Conservation (phyloP, 2,113 vertebrate species). For the Phrynosoma platyrhinos region DNA sequence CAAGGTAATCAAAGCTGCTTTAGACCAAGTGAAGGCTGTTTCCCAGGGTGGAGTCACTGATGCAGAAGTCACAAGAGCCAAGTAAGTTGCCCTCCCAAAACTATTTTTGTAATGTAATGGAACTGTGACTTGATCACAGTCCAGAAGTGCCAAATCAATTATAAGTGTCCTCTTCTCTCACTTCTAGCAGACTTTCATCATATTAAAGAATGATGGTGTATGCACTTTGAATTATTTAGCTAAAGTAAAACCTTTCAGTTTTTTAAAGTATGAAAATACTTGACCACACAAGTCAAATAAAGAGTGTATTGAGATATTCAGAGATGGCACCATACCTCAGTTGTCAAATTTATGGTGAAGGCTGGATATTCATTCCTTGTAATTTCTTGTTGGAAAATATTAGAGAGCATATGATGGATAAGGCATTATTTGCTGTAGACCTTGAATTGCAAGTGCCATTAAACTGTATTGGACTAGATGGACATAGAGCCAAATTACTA, state of each 20-base stretch:
- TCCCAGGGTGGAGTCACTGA: conserved; percentile 86
- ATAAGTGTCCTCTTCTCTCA: neutral
- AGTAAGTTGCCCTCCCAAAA: conserved; percentile 80
- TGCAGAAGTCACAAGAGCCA: conserved; percentile 87
- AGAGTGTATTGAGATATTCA: neutral
- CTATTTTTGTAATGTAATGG: neutral
- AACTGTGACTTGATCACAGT: neutral
- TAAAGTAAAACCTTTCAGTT: neutral
- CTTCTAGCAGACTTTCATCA: neutral
- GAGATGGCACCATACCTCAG: neutral
- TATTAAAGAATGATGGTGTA: neutral
- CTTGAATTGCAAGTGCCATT: neutral
- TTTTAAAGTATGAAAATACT: neutral
- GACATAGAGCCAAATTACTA: neutral
- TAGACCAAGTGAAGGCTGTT: conserved; percentile 86
- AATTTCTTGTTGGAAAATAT: neutral
- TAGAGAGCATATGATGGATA: neutral
- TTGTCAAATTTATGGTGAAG: neutral
- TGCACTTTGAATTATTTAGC: neutral
- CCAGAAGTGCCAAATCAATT: neutral
- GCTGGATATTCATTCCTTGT: neutral
- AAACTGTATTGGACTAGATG: neutral
- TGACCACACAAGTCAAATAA: neutral
- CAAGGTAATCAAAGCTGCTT: conserved; percentile 91
- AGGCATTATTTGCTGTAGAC: neutral